Percentiles rank a stretch among this genome's conserved stretches.
Conservation (phyloP, 2,888 invertebrate species). For the Aquatica leii region DNA sequence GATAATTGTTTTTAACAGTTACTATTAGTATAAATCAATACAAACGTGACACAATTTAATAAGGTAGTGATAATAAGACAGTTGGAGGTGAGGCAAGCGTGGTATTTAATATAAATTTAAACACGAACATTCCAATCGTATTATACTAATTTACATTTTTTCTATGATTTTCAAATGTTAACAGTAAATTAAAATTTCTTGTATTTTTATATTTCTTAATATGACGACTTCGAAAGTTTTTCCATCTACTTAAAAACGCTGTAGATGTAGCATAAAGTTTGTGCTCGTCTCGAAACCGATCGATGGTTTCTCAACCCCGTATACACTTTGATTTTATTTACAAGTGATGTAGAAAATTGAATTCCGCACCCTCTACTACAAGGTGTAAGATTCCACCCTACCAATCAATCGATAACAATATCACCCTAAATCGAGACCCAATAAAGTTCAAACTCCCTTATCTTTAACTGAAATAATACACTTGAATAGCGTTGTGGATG, state of each 20-base stretch:
- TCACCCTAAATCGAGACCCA: constrained; percentile 37
- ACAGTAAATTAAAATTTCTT: too few relatives aligned
- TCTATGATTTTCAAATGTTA: too few relatives aligned
- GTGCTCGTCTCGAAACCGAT: constrained; percentile 46
- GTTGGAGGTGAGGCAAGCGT: too few relatives aligned
- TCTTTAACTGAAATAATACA: constrained; percentile 33
- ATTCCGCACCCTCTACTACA: constrained; percentile 58
- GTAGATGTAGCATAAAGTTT: constrained; percentile 21
- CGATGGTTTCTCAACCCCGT: constrained; percentile 48
- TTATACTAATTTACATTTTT: too few relatives aligned
- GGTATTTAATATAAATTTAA: too few relatives aligned
- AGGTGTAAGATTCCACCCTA: constrained; percentile 55
- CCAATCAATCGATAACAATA: constrained; percentile 53
- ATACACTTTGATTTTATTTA: constrained; percentile 61
- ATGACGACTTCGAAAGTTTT: not conserved
- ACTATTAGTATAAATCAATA: too few relatives aligned
- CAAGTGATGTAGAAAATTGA: constrained; percentile 63
- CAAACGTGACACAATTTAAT: too few relatives aligned
- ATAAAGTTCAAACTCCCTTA: constrained; percentile 38
- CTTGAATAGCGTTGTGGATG: constrained; percentile 37
- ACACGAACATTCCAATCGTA: too few relatives aligned
- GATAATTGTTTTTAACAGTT: too few relatives aligned
- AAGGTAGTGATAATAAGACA: too few relatives aligned
- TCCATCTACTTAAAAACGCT: constrained; percentile 6
- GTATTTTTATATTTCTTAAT: too few relatives aligned